These are phyloP conservation scores for Pipra filicauda DNA, from an alignment of 2,113 vertebrate species.

Conservation along the genomic window DNA sequence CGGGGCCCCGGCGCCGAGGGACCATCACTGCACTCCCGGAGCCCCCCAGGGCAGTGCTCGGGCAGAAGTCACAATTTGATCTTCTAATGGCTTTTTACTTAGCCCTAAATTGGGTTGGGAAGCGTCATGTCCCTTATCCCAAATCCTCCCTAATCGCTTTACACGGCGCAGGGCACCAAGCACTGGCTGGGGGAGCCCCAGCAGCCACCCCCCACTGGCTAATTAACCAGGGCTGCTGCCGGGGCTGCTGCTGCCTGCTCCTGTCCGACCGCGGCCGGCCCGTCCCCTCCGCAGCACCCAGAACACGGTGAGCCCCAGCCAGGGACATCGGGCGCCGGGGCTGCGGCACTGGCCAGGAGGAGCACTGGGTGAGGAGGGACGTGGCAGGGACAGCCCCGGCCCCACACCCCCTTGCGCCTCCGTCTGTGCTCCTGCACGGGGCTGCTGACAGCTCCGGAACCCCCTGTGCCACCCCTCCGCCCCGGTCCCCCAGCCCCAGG, in stretches of 20 bases:
- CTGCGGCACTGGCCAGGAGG: not conserved
- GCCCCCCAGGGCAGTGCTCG: not conserved
- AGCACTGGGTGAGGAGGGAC: not conserved
- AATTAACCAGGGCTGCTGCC: not conserved
- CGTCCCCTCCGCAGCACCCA: not conserved
- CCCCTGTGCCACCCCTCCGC: accelerated
- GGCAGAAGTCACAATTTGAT: not conserved
- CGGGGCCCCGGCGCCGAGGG: not conserved
- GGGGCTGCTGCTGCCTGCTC: not conserved
- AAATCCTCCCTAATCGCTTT: conserved; percentile 15
- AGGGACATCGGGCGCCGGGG: not conserved
- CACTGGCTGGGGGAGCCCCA: not conserved
- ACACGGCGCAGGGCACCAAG: not conserved
- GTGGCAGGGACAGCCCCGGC: accelerated
- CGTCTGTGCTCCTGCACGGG: not conserved
- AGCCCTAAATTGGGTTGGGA: conserved; percentile 25
- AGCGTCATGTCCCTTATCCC: conserved; percentile 6
- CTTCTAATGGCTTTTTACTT: conserved; percentile 23
- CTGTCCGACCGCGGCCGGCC: not conserved
- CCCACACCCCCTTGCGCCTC: not conserved
- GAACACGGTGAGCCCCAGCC: not conserved
- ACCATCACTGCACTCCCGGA: not conserved
- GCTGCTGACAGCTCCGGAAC: not conserved
- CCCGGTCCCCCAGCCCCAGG: not conserved
- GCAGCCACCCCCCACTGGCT: not conserved